These are phyloP conservation scores for Gobius niger DNA, from an alignment of 2,113 vertebrate species.

Conservation along the genomic window DNA sequence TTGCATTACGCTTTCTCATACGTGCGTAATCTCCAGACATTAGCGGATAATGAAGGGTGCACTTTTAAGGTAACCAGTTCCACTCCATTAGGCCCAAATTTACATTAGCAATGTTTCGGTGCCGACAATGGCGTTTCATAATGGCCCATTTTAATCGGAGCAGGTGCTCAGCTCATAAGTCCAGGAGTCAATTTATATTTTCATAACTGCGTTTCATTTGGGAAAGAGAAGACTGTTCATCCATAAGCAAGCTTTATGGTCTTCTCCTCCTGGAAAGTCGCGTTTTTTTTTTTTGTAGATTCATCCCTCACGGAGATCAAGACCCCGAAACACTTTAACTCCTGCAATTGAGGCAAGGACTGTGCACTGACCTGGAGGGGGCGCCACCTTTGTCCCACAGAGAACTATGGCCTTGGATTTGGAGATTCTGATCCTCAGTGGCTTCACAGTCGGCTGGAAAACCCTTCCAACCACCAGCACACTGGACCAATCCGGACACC, in stretches of 20 bases:
- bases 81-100: conserved; percentile 19
- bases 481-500: too few relatives aligned
- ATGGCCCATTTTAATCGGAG: conserved; percentile 5
- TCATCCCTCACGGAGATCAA: too few relatives aligned
- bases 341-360: too few relatives aligned
- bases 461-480: too few relatives aligned
- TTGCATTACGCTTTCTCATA: conserved; percentile 1
- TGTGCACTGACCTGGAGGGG: too few relatives aligned
- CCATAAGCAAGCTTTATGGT: neutral
- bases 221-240: neutral
- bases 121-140: neutral
- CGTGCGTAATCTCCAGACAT: neutral
- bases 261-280: neutral
- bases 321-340: too few relatives aligned
- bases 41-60: conserved; percentile 6
- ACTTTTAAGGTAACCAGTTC: conserved; percentile 27
- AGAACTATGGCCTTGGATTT: too few relatives aligned
- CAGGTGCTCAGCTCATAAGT: conserved; percentile 6
- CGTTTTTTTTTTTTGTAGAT: too few relatives aligned
- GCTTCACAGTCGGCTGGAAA: too few relatives aligned
- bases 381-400: too few relatives aligned
- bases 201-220: neutral
- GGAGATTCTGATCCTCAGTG: too few relatives aligned
- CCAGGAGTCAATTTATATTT: neutral
- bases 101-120: conserved; percentile 4